Base-by-base conservation (phyloP, 2,888 invertebrate genomes). In the Perizoma flavofasciatum region DNA sequence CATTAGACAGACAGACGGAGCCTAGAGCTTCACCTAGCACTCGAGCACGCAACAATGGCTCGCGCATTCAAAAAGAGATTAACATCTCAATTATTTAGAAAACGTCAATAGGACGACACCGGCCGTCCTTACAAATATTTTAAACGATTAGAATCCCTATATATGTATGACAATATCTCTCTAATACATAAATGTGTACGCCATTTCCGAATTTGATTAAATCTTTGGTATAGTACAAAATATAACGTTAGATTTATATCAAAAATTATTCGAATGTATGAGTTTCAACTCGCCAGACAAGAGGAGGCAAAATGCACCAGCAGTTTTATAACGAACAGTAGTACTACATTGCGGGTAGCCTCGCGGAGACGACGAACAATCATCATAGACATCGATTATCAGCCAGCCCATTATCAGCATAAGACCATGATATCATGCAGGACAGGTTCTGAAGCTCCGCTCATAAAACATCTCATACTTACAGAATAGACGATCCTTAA, bases 201-300 rank as follows among this genome's bases (percentile, higher is more conserved):
- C 72, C 68, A 76, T 69, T 74, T 76, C 71, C 70, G 71, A 73
- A 76, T 73, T 78, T 73, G 75, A 76, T 77, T 72, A 74, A 76
- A 79, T 79, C 79, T 79, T 79, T 79, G 79, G 79, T 79, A 79
- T 74, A 73, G 76, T 75, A 74, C 66, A 73, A 71, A 73, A 75
- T 67, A 72, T 65, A 62, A 48, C 64, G 63, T 64, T 65, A 64
- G 58, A 61, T 63, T 69, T 67, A 60, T 65, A 65, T 65, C 62
- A 62, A 68, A 64, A 66, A 22, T 50, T 63, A 67, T 67, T 66
- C 65, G 69, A 59, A 61, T 59, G 64, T 59, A 62, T 59, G 63
- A 63, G 59, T 61, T 59, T 41, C 48, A 46, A 58, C 61, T 55
- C 58, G 61, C 55, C 53, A 51, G 55, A 53, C 43, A 45, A 52